Conservation (phyloP, 2,888 invertebrate species). For the Stenolophus ochropezus region DNA sequence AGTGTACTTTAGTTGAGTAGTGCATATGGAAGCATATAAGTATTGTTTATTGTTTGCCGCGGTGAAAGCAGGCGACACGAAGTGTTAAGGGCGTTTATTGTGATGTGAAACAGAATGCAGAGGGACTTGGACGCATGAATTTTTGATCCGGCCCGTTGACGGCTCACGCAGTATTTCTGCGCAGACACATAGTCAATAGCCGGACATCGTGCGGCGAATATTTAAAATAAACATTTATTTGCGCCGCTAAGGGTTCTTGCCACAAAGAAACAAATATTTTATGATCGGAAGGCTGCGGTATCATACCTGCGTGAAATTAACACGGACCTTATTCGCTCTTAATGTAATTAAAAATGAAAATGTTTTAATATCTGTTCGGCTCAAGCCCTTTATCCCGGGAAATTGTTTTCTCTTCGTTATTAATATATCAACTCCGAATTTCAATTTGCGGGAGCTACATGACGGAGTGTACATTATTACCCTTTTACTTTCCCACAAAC, state of each 20-base stretch:
- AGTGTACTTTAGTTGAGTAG: too few species aligned
- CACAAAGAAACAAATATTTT: neutral
- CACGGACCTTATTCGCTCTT: neutral
- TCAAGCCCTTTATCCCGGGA: neutral
- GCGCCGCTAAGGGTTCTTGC: neutral
- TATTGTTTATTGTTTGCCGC: too few species aligned
- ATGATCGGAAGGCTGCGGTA: neutral
- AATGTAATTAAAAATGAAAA: neutral
- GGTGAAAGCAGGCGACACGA: neutral
- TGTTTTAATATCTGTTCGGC: neutral
- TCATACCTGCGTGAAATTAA: neutral
- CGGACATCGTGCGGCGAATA: constrained; percentile 28
- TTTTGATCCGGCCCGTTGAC: neutral
- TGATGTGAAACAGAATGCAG: constrained; percentile 4
- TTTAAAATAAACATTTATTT: constrained; percentile 49
- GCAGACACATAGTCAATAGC: constrained; percentile 42
- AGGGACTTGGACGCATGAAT: constrained; percentile 12
- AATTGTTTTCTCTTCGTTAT: neutral
- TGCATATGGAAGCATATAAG: too few species aligned
- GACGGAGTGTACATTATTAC: neutral
- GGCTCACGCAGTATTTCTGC: constrained; percentile 45
- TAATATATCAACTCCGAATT: neutral
- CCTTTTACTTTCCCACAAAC: too few species aligned
- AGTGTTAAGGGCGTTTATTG: constrained; percentile 4
- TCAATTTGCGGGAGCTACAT: neutral